These are phyloP conservation scores for Chaenodraco wilsoni DNA, from an alignment of 2,797 vertebrate species.

Conservation along the genomic window DNA sequence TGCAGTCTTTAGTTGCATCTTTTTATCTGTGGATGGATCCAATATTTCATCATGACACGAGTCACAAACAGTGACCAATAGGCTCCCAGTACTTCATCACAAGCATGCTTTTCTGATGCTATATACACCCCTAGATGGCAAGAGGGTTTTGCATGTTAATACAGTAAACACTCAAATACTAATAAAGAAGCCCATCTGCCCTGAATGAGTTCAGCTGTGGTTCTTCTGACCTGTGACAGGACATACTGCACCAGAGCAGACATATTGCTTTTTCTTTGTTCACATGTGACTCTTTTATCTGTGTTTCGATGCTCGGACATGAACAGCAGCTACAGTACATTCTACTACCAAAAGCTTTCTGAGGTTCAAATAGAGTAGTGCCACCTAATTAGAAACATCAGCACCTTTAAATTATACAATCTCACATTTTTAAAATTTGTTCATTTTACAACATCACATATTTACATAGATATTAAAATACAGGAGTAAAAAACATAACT, in stretches of 20 bases:
- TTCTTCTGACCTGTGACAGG: slow-evolving; percentile 41
- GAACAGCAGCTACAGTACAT: slow-evolving; percentile 77
- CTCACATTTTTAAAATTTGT: slow-evolving; percentile 78
- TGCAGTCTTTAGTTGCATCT: slow-evolving; percentile 9
- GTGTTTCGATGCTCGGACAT: slow-evolving; percentile 61
- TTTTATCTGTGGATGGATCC: neutral
- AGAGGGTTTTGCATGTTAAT: slow-evolving; percentile 59
- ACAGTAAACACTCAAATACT: slow-evolving; percentile 69
- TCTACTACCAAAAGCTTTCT: slow-evolving; percentile 70
- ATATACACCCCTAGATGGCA: slow-evolving; percentile 57
- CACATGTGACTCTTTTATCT: slow-evolving; percentile 45
- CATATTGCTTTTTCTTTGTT: slow-evolving; percentile 77
- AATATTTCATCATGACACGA: slow-evolving; percentile 20
- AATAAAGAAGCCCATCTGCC: slow-evolving; percentile 45
- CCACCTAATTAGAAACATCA: slow-evolving; percentile 78
- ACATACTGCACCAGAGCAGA: slow-evolving; percentile 51
- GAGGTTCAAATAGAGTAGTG: slow-evolving; percentile 71
- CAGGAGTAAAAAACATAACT: slow-evolving; percentile 72
- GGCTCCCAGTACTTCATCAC: slow-evolving; percentile 50
- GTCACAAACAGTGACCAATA: slow-evolving; percentile 33
- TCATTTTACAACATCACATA: slow-evolving; percentile 79
- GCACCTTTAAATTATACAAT: slow-evolving; percentile 84
- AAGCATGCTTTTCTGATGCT: slow-evolving; percentile 67
- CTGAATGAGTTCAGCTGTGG: slow-evolving; percentile 31
- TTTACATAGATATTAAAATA: slow-evolving; percentile 77